Evolutionary conservation across 1,140 invertebrate genomes (phyloP), one percentile per base, ranked within the genome.

Genomic region (Dreissena rostriformis): DNA sequence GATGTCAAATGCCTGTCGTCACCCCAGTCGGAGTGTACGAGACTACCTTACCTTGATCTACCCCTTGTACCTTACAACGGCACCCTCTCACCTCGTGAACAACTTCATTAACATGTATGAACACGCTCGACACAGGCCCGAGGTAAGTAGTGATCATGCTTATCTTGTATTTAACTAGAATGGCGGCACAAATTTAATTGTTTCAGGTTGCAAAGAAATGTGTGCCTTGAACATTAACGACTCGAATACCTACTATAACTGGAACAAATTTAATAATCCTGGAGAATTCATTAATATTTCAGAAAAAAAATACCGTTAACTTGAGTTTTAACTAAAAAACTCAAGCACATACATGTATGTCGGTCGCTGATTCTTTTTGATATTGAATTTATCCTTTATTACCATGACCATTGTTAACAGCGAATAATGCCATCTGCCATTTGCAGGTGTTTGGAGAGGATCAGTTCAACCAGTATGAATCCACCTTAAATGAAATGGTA

Each of bases 121-220:
- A 67, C 81, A 83, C 70, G 81, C 81, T 22, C 51, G 81, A 24
- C 81, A 83, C 53, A 77, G 63, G 70, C 81, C 81, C 7, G 74
- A 83, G 72, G 81, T 83, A 39, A 6, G 39, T 39, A 39, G 39
- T 8, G 8, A 39, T 39, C 39, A 39, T 39, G 39, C 39, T 39
- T 39, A 39, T 8, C 2, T 39, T 2, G 39, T 39, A 39, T 39
- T n/a, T 5, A 39, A 39, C 2, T 39, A 39, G 61, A 63, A 67
- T 24, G 15, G 65, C 29, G 24, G 15, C 24, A n/a, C 0, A 67
- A 12, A 12, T 24, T 28, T 17, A 15, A 29, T 24, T 67, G 22
- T 67, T 28, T 67, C 24, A 66, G n/a, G 8, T 11, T n/a, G 28
- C 22, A 66, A 26, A 57, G 55, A 57, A n/a, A 57, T 14, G 12